Evolutionary conservation across 2,888 invertebrate species (phyloP).

Genomic region (Plebejus argus): DNA sequence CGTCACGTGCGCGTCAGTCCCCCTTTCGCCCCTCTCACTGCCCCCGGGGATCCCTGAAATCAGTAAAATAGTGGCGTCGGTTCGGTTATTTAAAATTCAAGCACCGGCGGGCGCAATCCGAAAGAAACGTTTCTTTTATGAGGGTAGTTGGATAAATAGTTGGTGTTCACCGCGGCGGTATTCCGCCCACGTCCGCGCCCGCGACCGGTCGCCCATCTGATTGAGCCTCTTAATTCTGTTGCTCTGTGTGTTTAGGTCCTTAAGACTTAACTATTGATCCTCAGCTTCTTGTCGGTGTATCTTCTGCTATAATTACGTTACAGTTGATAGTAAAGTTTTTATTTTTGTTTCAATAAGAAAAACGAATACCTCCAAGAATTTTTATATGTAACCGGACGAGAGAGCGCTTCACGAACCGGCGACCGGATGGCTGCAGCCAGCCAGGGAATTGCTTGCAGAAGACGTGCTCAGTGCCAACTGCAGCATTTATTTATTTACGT

Average conservation of each 20-base stretch:
- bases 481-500: neutral
- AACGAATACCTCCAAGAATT: neutral
- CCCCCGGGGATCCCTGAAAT: conserved; percentile 48
- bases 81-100: conserved; percentile 66
- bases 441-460: neutral
- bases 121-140: conserved; percentile 62
- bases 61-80: conserved; percentile 57
- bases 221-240: conserved; percentile 22
- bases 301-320: neutral
- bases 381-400: neutral
- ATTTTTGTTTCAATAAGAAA: neutral
- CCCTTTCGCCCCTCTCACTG: conserved; percentile 45
- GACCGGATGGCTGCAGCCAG: conserved; percentile 5
- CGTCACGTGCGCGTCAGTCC: conserved; percentile 34
- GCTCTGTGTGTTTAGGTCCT: conserved; percentile 10
- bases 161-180: conserved; percentile 53
- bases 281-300: neutral
- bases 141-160: conserved; percentile 70
- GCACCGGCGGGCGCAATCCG: conserved; percentile 58
- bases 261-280: neutral
- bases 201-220: conserved; percentile 34
- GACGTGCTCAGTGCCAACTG: neutral
- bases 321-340: neutral
- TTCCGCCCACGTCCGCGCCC: conserved; percentile 39
- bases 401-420: neutral